A percentile compares a stretch with the other conserved stretches of the same genome.
Evolutionary conservation across 2,888 invertebrate species (phyloP).

Genomic region (Andricus curvator): DNA sequence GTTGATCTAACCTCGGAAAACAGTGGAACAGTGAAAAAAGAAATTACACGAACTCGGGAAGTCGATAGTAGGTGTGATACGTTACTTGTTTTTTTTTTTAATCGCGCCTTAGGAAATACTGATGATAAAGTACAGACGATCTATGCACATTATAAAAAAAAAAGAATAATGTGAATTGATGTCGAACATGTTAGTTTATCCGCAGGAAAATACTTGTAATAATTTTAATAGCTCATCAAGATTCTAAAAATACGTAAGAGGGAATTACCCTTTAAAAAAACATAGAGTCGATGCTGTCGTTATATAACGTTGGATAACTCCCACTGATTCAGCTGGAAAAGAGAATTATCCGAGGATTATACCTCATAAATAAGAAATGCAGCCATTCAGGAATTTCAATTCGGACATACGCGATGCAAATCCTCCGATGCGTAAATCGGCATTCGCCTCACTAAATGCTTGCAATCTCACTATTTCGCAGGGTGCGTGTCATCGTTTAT

Average conservation of each 20-base stretch:
- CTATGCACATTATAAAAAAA: slow-evolving; percentile 38
- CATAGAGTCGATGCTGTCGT: slow-evolving; percentile 23
- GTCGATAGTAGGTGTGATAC: slow-evolving; percentile 37
- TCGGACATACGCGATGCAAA: slow-evolving; percentile 64
- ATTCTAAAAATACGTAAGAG: slow-evolving; percentile 32
- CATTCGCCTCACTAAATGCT: slow-evolving; percentile 71
- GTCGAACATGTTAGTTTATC: slow-evolving; percentile 18
- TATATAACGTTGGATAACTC: slow-evolving; percentile 28
- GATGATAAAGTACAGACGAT: slow-evolving; percentile 35
- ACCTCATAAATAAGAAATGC: slow-evolving; percentile 52
- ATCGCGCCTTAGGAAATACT: slow-evolving; percentile 37
- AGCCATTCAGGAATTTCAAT: slow-evolving; percentile 61
- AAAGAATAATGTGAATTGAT: slow-evolving; percentile 24
- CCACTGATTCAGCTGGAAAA: slow-evolving; percentile 34
- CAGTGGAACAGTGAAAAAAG: not conserved
- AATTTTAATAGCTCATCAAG: slow-evolving; percentile 37
- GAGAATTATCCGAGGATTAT: slow-evolving; percentile 35
- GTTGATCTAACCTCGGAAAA: slow-evolving; percentile 29
- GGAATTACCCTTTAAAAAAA: slow-evolving; percentile 15
- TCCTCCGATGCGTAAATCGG: slow-evolving; percentile 64
- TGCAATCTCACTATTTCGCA: slow-evolving; percentile 73
- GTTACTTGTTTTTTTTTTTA: not conserved
- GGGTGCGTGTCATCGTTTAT: slow-evolving; percentile 63
- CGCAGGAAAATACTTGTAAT: slow-evolving; percentile 32
- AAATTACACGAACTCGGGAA: slow-evolving; percentile 16